Base-by-base conservation (phyloP, 2,888 invertebrate genomes). In the Trissoscelio sp. region DNA sequence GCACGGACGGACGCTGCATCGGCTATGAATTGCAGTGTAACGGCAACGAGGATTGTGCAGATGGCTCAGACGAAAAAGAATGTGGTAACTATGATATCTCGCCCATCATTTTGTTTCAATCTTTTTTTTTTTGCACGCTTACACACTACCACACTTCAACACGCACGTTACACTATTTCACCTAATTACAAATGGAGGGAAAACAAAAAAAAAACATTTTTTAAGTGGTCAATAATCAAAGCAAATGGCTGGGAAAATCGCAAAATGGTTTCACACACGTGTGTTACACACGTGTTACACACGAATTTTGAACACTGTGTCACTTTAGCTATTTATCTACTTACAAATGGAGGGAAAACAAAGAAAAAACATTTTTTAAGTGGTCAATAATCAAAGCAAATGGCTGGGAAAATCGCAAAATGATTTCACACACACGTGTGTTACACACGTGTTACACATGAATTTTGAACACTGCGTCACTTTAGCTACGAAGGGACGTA, bases 1-100 rank as follows among this genome's bases (percentile, higher is more conserved):
- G 94, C 86, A 92, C 92, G 84, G 92, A 92, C 75, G 94, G 93
- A 11, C 92, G 93, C 22, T 96, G 96, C 90, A 93, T 96, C 79
- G 91, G 93, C 12, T 85, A 86, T 20, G 87, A 86, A 39, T 91
- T 91, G 70, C 92, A 92, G 51, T 96, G 96, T 91, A 93, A 96
- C 88, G 92, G 93, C 11, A 44, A 84, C 3, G 79, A 58, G 1
- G 94, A 96, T 88, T 96, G 96, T 90, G 79, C 89, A 6, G 93
- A 93, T 87, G 92, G 93, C 78, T 92, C 92, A 28, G 94, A 94
- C 88, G 94, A 94, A 89, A 86, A 86, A 75, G 92, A 93, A 83
- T 94, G 94, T 88, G 91, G 91, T 91, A 91, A 91, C 88, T 91
- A 90, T 90, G 74, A 82, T 44, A 77, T 78, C 81, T 78, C 82